phyloP scores from a whole-genome alignment of 2,888 invertebrate genomes.

The Elegia similella region DNA sequence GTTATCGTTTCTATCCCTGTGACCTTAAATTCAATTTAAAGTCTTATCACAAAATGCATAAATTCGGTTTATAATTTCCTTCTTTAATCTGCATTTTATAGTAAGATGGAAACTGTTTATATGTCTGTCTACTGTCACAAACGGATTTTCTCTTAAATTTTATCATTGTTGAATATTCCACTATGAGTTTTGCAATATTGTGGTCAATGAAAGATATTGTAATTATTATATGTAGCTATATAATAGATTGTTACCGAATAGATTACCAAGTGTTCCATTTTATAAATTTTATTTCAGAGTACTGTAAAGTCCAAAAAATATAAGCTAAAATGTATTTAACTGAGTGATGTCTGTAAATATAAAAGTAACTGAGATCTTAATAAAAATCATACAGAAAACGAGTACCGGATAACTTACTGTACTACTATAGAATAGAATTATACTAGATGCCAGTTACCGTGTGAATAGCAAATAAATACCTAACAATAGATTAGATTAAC shows the following conservation, averaged over 20 bases:
- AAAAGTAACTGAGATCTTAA: neutral
- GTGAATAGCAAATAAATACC: no score
- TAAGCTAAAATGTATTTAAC: neutral
- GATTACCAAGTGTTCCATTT: neutral
- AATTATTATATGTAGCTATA: neutral
- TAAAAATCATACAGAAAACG: no score
- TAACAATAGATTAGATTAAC: no score
- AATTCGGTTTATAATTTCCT: no score
- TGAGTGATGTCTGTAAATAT: neutral
- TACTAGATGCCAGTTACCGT: no score
- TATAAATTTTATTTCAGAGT: neutral
- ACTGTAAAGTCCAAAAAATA: neutral
- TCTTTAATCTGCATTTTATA: no score
- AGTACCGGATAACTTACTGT: no score
- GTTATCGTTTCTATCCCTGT: neutral
- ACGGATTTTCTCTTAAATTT: constrained; percentile 19
- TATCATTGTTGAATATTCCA: constrained; percentile 7
- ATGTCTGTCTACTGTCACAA: constrained; percentile 24
- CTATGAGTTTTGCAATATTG: constrained; percentile 12
- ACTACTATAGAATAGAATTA: no score
- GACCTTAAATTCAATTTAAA: neutral
- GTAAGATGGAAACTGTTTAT: neutral
- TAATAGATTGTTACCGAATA: constrained; percentile 19
- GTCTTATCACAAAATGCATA: neutral
- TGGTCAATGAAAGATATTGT: constrained; percentile 10